phyloP scores from a whole-genome alignment of 1,140 invertebrate species.

The Delia radicum region DNA sequence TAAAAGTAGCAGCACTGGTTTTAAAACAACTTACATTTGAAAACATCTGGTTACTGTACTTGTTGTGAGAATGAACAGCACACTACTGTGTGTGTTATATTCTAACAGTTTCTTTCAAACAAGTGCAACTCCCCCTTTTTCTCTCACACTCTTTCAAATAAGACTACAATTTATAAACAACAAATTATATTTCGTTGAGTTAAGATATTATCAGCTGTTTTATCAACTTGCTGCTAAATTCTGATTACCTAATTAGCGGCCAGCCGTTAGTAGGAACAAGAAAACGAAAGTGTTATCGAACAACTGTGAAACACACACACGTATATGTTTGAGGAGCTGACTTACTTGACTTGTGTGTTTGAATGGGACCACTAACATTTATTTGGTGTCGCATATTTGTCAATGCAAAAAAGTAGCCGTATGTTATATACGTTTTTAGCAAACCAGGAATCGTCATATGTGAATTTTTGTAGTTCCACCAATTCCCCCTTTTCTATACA shows the following conservation, averaged over 20 bases:
- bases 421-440: neutral
- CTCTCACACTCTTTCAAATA: too few species aligned
- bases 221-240: slow-evolving; percentile 9
- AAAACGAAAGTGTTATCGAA: slow-evolving; percentile 54
- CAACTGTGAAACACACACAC: too few species aligned
- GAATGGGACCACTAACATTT: neutral
- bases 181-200: neutral
- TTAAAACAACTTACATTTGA: too few species aligned
- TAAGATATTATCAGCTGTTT: neutral
- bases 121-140: neutral
- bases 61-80: neutral
- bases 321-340: too few species aligned
- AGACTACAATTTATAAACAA: too few species aligned
- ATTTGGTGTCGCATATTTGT: neutral
- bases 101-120: neutral
- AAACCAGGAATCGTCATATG: neutral
- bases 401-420: slow-evolving; percentile 15
- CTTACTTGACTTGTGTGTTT: too few species aligned
- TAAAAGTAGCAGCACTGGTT: too few species aligned
- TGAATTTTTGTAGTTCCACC: neutral
- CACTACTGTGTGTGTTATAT: neutral
- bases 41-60: neutral
- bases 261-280: slow-evolving; percentile 55
- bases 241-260: slow-evolving; percentile 52
- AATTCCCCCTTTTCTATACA: neutral